phyloP scores from a whole-genome alignment of 2,113 vertebrate species.

The Halcyon malimbica region DNA sequence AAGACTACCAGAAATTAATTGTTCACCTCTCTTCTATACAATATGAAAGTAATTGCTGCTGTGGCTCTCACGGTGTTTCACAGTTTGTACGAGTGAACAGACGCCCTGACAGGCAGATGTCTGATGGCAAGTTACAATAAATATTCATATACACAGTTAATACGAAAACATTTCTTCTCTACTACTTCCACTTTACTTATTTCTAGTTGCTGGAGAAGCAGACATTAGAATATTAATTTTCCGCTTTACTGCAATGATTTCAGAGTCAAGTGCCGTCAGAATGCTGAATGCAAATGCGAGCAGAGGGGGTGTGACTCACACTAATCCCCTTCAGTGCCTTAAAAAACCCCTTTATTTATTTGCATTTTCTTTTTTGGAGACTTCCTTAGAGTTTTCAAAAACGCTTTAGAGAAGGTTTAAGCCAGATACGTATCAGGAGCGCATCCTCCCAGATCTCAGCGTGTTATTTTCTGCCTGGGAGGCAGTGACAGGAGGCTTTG shows the following conservation, averaged over 20 bases:
- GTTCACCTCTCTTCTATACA: neutral
- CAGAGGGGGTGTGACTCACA: slow-evolving; percentile 60
- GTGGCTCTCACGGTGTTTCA: neutral
- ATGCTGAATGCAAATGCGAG: slow-evolving; percentile 69
- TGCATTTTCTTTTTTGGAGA: neutral
- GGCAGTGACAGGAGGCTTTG: neutral
- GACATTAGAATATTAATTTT: slow-evolving; percentile 87
- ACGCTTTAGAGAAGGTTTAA: neutral
- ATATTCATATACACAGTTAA: slow-evolving; percentile 72
- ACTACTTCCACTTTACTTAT: slow-evolving; percentile 69
- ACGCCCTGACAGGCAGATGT: neutral
- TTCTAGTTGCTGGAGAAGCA: slow-evolving; percentile 73
- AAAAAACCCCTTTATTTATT: slow-evolving; percentile 50
- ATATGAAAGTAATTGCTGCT: neutral
- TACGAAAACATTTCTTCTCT: slow-evolving; percentile 60
- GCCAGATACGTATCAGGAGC: rapidly evolving
- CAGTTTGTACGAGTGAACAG: neutral
- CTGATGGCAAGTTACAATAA: slow-evolving; percentile 39
- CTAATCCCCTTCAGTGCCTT: slow-evolving; percentile 67
- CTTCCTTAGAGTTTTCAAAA: neutral
- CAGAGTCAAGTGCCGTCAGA: slow-evolving; percentile 73
- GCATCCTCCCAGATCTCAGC: neutral
- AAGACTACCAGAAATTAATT: neutral
- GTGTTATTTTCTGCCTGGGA: neutral
- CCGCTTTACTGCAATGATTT: slow-evolving; percentile 85